phyloP scores from a whole-genome alignment of 2,797 vertebrate genomes.

The Acrossocheilus wenchowensis region DNA sequence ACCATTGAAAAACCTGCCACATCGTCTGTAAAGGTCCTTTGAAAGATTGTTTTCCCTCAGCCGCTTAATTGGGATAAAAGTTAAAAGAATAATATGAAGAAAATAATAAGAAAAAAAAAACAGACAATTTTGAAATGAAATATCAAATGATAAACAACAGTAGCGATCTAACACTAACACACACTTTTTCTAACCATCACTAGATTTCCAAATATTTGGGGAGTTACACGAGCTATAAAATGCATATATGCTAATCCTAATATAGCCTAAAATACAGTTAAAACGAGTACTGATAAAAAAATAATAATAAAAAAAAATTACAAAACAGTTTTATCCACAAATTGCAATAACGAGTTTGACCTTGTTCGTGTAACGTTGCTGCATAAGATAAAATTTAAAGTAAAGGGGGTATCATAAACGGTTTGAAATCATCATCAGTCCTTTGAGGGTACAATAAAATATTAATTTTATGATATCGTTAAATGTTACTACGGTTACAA shows the following conservation, averaged over 20 bases:
- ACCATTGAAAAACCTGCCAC: conserved; percentile 39
- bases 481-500: background rate
- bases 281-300: background rate
- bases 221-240: background rate
- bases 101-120: no score
- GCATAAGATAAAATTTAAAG: background rate
- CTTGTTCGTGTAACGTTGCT: background rate
- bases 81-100: background rate
- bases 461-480: no score
- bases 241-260: background rate
- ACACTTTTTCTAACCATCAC: background rate
- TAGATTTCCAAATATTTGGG: background rate
- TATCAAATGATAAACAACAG: background rate
- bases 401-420: background rate
- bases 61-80: background rate
- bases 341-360: background rate
- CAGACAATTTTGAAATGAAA: background rate
- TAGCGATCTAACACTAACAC: background rate
- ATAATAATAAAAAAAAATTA: background rate
- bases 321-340: background rate
- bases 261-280: background rate
- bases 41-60: background rate
- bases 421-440: no score
- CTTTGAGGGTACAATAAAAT: background rate
- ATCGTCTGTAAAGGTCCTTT: background rate